Base-by-base conservation (phyloP, 64 coral and sea anemone genomes). In the Platygyra sinensis region DNA sequence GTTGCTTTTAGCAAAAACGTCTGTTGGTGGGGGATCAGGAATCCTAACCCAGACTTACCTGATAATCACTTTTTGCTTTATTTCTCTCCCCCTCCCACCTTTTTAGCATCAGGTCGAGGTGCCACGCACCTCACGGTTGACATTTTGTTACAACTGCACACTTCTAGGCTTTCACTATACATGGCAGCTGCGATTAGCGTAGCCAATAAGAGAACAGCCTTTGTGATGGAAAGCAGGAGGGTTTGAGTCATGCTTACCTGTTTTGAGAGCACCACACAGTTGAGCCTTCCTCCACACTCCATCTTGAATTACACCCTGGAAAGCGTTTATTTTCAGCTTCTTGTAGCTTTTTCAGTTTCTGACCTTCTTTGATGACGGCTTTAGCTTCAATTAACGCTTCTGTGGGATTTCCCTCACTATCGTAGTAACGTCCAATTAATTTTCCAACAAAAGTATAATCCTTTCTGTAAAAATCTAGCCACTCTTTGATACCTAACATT, bases 401-500 rank as follows among this genome's bases (percentile, higher is more conserved):
- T 14, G 95, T 97, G 36, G 95, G 91, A 32, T 93, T 91, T 42
- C 95, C 95, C 60, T 97, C 75, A 51, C 55, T 88, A 55, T 97
- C 88, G 75, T 97, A 97, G 76, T 97, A 97, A 39, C 92, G 75
- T 31, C 95, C 95, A 94, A 97, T 88, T 60, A 94, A 80, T 64
- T 90, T 94, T 20, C 95, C 95, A 59, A 97, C 67, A 87, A 91
- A 97, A 33, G 60, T 94, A 73, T 97, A 97, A 60, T 97, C 95
- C 67, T 94, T 97, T 57, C 92, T 90, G n/a, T 97, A 97, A 29
- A 97, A 97, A 67, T 97, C 95, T 73, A 97, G 88, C 95, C 95
- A 97, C 8, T 88, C 92, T 91, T 91, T 97, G 42, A 97, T 80
- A 16, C 88, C 92, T 30, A 97, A 78, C 92, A 97, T 93, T 38